Base-by-base conservation (phyloP, 2,888 invertebrate genomes). In the Theretra japonica region DNA sequence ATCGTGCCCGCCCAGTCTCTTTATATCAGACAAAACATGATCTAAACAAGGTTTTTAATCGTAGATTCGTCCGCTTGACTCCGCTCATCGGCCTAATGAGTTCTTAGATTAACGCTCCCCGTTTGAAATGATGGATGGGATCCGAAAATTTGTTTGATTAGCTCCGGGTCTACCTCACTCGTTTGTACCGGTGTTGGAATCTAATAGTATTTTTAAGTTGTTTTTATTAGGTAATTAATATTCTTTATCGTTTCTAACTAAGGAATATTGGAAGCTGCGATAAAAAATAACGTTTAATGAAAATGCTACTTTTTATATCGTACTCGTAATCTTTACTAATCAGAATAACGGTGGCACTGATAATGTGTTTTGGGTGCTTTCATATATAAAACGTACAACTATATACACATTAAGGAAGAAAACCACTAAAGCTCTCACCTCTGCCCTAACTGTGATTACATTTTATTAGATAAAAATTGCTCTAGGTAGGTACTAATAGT, bases 91-190 rank as follows among this genome's bases (percentile, higher is more conserved):
- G 73, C 80, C 87, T 89, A 91, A 93, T 91, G 91, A 91, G 90
- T 86, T 88, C 86, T 88, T 79, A 81, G 83, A 86, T 86, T 85
- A 86, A 82, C 88, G 84, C 83, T 82, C 68, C 80, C 79, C 81
- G 83, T 82, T 83, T 85, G 87, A 90, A 87, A 79, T 93, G 93
- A 94, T 93, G 90, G 90, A 94, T 91, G 92, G 83, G 88, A 83
- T 87, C 81, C 83, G 87, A 88, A 86, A 85, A 89, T 90, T 82
- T 92, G 89, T 93, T 92, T 92, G 92, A 91, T 92, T 90, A 89
- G 89, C 82, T 85, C 84, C 87, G 83, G 83, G 79, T 76, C 83
- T 84, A 82, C 83, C 78, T 82, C 73, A 71, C 72, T 70, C 50
- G 56, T 70, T 71, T 65, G 65, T 65, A 65, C 41, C 41, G 60